These are phyloP conservation scores for Pandion haliaetus DNA, from an alignment of 2,113 vertebrate genomes.

Conservation along the genomic window DNA sequence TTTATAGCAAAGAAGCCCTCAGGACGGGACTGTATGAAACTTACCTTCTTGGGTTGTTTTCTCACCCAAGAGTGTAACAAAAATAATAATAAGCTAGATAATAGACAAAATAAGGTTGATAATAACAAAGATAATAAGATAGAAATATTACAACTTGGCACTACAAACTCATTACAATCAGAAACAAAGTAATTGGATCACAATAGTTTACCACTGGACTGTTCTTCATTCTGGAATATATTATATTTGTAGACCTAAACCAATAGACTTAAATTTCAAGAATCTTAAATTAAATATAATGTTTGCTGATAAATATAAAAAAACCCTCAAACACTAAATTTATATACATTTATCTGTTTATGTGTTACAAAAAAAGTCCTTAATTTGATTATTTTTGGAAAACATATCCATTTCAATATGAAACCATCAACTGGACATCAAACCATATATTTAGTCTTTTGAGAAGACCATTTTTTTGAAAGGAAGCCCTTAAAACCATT, in stretches of 20 bases:
- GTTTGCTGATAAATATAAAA: neutral
- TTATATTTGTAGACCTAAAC: neutral
- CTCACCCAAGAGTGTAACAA: neutral
- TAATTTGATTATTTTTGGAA: neutral
- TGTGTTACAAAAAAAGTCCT: neutral
- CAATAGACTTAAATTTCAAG: neutral
- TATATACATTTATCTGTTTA: no score
- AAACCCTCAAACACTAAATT: neutral
- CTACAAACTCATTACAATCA: neutral
- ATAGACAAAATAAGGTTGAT: neutral
- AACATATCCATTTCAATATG: neutral
- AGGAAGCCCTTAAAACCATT: neutral
- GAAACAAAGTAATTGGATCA: neutral
- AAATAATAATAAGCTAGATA: neutral
- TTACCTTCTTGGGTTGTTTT: neutral
- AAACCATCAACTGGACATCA: neutral
- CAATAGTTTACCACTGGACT: neutral
- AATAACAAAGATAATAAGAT: neutral
- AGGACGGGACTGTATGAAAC: neutral
- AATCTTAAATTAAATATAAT: neutral
- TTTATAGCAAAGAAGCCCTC: neutral
- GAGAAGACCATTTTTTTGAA: neutral
- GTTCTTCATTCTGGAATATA: neutral
- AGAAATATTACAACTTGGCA: neutral
- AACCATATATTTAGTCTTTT: neutral